Conservation (phyloP, 2,113 vertebrate genomes). For the Callipepla squamata region DNA sequence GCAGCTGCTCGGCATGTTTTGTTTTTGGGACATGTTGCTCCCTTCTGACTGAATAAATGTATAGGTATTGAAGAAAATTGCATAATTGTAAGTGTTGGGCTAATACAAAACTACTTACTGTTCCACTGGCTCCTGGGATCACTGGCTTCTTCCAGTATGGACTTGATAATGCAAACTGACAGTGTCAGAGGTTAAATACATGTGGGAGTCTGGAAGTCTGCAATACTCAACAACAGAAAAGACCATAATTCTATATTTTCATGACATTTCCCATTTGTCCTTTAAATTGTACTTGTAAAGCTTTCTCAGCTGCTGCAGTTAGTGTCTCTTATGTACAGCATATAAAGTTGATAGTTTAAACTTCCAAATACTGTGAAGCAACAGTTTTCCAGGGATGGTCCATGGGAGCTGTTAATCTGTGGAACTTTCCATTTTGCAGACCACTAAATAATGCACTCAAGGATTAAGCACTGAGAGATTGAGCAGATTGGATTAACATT, state of each 20-base stretch:
- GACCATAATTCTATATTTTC: not conserved
- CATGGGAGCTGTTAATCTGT: not conserved
- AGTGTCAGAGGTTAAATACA: not conserved
- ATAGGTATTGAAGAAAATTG: not conserved
- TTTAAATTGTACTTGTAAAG: slow-evolving; percentile 9
- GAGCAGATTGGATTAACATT: not conserved
- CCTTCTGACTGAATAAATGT: not conserved
- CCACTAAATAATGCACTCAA: not conserved
- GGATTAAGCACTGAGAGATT: not conserved
- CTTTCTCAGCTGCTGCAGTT: not conserved
- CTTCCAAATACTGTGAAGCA: not conserved
- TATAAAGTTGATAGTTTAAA: not conserved
- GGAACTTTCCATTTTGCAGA: not conserved
- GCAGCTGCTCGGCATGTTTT: not conserved
- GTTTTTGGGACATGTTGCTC: too few relatives aligned
- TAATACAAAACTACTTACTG: not conserved
- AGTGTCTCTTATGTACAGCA: not conserved
- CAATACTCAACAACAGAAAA: not conserved
- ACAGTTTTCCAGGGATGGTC: not conserved
- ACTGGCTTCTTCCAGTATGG: not conserved
- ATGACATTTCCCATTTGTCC: not conserved
- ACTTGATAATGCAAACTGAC: not conserved
- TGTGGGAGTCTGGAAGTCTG: not conserved
- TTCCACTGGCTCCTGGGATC: not conserved
- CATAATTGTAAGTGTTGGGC: not conserved